Conservation (phyloP, 1,140 invertebrate genomes). For the Triops longicaudatus region DNA sequence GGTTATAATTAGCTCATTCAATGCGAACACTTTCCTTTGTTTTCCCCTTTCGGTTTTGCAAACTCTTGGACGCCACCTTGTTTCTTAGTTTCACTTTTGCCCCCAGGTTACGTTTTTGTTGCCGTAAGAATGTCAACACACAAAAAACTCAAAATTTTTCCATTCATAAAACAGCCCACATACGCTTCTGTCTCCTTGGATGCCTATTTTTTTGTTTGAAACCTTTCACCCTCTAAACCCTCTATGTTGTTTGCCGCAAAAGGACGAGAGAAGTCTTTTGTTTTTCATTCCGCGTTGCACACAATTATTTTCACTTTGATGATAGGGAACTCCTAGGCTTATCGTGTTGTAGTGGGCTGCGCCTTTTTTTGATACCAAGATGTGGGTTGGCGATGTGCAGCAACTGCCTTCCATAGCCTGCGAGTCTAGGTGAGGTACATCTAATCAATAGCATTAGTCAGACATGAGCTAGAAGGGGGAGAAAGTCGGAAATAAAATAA, state of each 20-base stretch:
- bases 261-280: conserved; percentile 1
- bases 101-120: background rate
- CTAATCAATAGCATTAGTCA: background rate
- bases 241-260: background rate
- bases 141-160: background rate
- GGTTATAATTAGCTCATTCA: conserved; percentile 12
- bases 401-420: background rate
- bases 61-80: background rate
- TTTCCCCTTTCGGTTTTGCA: background rate
- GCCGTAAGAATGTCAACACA: background rate
- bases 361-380: background rate
- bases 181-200: background rate
- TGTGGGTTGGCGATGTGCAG: background rate
- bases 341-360: background rate
- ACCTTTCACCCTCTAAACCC: conserved; percentile 1
- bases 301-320: background rate
- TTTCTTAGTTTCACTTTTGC: background rate
- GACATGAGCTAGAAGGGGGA: background rate
- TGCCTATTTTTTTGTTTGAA: conserved; percentile 4
- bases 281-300: background rate
- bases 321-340: conserved; percentile 5
- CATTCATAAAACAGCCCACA: background rate
- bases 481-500: too few relatives aligned
- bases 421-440: background rate
- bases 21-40: background rate